phyloP scores from a whole-genome alignment of 2,888 invertebrate species.

The Nomada goodeniana region DNA sequence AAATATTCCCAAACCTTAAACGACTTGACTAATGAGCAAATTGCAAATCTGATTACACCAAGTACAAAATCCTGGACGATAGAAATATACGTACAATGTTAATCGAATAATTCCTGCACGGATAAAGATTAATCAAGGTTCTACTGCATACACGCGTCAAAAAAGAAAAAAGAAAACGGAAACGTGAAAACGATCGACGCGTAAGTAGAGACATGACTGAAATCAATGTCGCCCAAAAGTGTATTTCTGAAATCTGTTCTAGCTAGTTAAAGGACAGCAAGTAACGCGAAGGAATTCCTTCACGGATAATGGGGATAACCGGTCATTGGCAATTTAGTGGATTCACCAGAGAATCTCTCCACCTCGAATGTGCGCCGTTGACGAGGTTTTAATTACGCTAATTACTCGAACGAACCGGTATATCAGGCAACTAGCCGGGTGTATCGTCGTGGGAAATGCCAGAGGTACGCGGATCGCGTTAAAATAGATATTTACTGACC shows the following conservation, averaged over 20 bases:
- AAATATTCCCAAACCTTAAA: too few species aligned
- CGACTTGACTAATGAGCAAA: too few species aligned
- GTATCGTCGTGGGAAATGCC: conserved; percentile 67
- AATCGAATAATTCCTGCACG: too few species aligned
- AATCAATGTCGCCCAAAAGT: conserved; percentile 40
- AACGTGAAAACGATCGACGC: not conserved
- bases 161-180: not conserved
- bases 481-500: conserved; percentile 85
- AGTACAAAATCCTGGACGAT: too few species aligned
- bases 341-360: conserved; percentile 60
- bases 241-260: conserved; percentile 51
- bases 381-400: conserved; percentile 75
- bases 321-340: conserved; percentile 67
- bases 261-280: conserved; percentile 52
- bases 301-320: conserved; percentile 68
- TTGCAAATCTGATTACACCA: too few species aligned
- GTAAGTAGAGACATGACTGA: not conserved
- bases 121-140: too few species aligned
- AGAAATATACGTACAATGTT: too few species aligned
- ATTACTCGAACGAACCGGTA: conserved; percentile 69
- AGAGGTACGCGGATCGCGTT: conserved; percentile 58
- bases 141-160: not conserved
- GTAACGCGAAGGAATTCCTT: conserved; percentile 66
- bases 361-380: conserved; percentile 57
- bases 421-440: conserved; percentile 51